Conservation (phyloP, 2,888 invertebrate species). For the Chrysolina haemoptera region DNA sequence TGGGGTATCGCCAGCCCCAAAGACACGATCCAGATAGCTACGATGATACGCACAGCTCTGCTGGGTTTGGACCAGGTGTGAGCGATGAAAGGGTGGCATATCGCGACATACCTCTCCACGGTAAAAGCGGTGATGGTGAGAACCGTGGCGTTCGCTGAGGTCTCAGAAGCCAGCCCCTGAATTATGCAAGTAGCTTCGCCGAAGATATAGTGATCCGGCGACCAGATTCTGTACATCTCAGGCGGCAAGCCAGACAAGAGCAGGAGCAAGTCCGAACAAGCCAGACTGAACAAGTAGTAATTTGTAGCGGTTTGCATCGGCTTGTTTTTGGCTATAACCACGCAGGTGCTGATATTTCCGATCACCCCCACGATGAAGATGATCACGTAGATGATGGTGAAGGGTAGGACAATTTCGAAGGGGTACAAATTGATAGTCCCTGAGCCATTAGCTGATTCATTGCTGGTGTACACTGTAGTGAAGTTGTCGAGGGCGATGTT, state of each 20-base stretch:
- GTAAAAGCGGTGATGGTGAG: conserved; percentile 89
- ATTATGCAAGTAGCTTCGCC: conserved; percentile 85
- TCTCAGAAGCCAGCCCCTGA: conserved; percentile 85
- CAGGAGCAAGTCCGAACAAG: conserved; percentile 87
- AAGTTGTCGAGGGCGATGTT: conserved; percentile 25
- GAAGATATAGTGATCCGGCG: conserved; percentile 83
- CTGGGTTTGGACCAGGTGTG: conserved; percentile 92
- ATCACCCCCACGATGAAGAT: conserved; percentile 86
- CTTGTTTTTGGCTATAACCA: conserved; percentile 89
- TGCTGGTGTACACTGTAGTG: conserved; percentile 15
- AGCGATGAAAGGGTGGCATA: conserved; percentile 78
- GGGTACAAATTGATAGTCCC: conserved; percentile 64
- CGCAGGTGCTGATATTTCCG: conserved; percentile 88
- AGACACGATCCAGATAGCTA: conserved; percentile 84
- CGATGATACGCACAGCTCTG: conserved; percentile 85
- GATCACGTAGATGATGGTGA: conserved; percentile 81
- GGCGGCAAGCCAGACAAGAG: conserved; percentile 86
- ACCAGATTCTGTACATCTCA: conserved; percentile 86
- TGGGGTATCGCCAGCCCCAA: conserved; percentile 82
- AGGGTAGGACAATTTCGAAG: conserved; percentile 78
- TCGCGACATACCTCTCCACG: conserved; percentile 76
- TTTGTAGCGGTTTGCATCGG: conserved; percentile 89
- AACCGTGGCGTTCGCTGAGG: conserved; percentile 84
- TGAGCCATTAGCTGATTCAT: not conserved
- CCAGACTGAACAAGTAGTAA: conserved; percentile 88